Conservation (phyloP, 2,113 vertebrate species). For the Rhodinocichla rosea region DNA sequence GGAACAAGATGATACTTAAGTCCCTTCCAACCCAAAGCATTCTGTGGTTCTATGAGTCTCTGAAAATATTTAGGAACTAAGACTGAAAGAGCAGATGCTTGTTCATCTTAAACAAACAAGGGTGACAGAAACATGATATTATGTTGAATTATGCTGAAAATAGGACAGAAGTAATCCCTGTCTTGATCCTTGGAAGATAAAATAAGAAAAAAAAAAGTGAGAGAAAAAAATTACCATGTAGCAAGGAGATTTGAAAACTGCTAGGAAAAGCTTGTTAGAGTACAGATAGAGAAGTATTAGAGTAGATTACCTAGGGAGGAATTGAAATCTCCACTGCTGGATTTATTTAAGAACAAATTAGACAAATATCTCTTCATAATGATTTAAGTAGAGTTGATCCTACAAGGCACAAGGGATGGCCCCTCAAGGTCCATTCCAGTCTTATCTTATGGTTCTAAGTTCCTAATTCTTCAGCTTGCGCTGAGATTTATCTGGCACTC, state of each 20-base stretch:
- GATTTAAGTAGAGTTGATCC: slow-evolving; percentile 15
- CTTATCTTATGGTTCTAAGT: background rate
- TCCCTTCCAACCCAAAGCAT: background rate
- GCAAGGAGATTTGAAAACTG: background rate
- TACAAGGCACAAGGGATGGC: background rate
- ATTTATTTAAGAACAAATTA: slow-evolving; percentile 15
- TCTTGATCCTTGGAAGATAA: background rate
- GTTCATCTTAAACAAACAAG: background rate
- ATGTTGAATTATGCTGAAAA: background rate
- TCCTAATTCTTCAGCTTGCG: background rate
- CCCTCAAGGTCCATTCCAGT: background rate
- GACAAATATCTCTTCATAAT: background rate
- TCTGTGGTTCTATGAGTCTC: background rate
- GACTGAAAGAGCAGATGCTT: background rate
- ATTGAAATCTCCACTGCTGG: background rate
- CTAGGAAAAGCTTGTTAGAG: background rate
- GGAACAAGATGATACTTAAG: fast-evolving
- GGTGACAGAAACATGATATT: background rate
- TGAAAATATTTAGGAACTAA: background rate
- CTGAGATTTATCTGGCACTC: background rate
- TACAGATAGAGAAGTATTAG: background rate
- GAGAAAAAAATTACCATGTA: background rate
- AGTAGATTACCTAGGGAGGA: background rate
- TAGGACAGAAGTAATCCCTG: background rate
- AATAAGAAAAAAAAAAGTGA: background rate